Evolutionary conservation across 2,113 vertebrate genomes (phyloP).

Genomic region (Chaenocephalus aceratus): DNA sequence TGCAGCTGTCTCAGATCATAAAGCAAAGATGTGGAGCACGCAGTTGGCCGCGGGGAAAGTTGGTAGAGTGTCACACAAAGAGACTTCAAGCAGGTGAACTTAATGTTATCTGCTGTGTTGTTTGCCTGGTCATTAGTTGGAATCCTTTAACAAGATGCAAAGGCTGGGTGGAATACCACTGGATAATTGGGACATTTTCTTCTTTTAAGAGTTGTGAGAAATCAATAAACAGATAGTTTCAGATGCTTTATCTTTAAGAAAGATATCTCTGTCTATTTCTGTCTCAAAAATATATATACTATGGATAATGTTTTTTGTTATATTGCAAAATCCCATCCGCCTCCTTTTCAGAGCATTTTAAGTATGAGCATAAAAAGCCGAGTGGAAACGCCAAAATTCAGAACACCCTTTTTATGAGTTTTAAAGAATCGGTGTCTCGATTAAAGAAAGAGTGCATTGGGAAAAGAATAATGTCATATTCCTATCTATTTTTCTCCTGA

Average conservation of each 20-base stretch:
- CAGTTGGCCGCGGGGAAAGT: conserved; percentile 12
- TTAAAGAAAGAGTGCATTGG: too few species aligned
- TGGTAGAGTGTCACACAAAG: conserved; percentile 28
- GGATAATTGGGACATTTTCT: conserved; percentile 11
- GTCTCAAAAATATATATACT: too few species aligned
- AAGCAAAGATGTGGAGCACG: conserved; percentile 53
- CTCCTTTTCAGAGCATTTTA: too few species aligned
- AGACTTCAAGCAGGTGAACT: conserved; percentile 5
- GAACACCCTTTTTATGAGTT: too few species aligned
- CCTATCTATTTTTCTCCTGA: too few species aligned
- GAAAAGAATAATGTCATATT: too few species aligned
- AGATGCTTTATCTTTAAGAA: neutral
- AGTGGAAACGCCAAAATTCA: too few species aligned
- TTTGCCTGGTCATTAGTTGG: conserved; percentile 17
- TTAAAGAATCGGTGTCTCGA: too few species aligned
- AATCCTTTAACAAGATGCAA: conserved; percentile 17
- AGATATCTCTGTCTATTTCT: neutral
- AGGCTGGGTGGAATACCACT: neutral
- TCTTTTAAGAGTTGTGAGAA: neutral
- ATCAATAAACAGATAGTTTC: neutral
- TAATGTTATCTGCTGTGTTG: neutral
- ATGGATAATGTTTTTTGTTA: too few species aligned
- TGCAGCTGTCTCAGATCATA: conserved; percentile 60
- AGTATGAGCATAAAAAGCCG: too few species aligned
- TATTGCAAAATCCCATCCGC: too few species aligned